phyloP scores from a whole-genome alignment of 2,113 vertebrate genomes.

The Grantiella picta region DNA sequence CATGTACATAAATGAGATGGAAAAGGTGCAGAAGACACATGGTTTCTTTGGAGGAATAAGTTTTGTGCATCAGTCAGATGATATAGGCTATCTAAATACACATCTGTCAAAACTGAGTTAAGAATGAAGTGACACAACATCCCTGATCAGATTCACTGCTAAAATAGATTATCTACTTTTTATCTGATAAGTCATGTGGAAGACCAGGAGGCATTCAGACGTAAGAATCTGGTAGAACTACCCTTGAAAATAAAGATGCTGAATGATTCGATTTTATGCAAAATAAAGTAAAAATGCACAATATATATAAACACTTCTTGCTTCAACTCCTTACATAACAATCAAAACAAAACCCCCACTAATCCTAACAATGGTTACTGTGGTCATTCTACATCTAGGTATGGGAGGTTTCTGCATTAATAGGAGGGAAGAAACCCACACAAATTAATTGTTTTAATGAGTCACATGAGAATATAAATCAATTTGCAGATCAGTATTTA shows the following conservation, averaged over 20 bases:
- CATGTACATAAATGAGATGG: neutral
- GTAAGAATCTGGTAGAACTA: neutral
- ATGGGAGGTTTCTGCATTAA: neutral
- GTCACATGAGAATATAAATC: neutral
- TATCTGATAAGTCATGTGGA: neutral
- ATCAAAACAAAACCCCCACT: neutral
- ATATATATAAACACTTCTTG: neutral
- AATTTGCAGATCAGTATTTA: neutral
- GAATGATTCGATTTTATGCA: neutral
- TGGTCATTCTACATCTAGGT: neutral
- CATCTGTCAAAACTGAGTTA: neutral
- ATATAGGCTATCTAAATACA: neutral
- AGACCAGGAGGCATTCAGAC: neutral
- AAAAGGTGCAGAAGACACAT: neutral
- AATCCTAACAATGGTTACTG: neutral
- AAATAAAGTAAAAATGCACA: neutral
- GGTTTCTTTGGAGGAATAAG: neutral
- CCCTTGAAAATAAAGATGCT: neutral
- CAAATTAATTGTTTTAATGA: neutral
- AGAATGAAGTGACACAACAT: neutral
- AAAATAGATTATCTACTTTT: neutral
- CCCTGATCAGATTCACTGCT: neutral
- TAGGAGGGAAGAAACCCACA: rapidly evolving
- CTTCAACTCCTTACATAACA: neutral
- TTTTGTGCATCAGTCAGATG: neutral